These are phyloP conservation scores for Prunella strophiata DNA, from an alignment of 2,797 vertebrate species.

Conservation along the genomic window DNA sequence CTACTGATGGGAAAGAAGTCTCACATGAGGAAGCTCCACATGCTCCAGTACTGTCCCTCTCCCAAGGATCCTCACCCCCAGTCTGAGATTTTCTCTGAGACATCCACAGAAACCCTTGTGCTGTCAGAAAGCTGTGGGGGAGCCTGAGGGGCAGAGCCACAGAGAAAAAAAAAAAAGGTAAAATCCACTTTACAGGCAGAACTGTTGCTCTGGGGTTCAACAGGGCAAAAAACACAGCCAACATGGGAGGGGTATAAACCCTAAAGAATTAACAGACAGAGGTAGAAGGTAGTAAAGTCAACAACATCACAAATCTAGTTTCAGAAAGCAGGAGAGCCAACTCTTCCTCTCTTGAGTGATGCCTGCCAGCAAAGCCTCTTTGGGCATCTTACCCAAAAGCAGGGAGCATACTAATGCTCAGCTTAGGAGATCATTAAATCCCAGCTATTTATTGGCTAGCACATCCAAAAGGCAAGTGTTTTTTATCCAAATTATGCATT, in stretches of 20 bases:
- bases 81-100: no score
- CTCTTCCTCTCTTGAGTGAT: background rate
- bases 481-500: background rate
- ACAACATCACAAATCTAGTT: background rate
- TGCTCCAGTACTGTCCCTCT: background rate
- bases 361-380: background rate
- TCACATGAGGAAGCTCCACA: background rate
- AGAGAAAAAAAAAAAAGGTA: background rate
- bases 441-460: background rate
- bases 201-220: background rate
- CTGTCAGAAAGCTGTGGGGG: background rate
- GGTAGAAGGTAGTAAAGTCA: background rate
- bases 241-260: accelerated
- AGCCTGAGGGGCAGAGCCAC: background rate
- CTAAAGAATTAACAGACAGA: background rate
- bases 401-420: background rate
- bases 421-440: background rate
- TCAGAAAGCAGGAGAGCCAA: background rate
- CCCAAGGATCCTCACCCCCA: background rate
- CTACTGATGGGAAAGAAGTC: background rate
- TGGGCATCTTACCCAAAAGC: background rate
- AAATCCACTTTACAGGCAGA: background rate
- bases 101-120: background rate
- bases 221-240: background rate
- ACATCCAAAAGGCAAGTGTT: background rate